Percentiles rank a stretch among this genome's conserved stretches.
Conservation (phyloP, 1,140 invertebrate species). For the Cherax destructor region DNA sequence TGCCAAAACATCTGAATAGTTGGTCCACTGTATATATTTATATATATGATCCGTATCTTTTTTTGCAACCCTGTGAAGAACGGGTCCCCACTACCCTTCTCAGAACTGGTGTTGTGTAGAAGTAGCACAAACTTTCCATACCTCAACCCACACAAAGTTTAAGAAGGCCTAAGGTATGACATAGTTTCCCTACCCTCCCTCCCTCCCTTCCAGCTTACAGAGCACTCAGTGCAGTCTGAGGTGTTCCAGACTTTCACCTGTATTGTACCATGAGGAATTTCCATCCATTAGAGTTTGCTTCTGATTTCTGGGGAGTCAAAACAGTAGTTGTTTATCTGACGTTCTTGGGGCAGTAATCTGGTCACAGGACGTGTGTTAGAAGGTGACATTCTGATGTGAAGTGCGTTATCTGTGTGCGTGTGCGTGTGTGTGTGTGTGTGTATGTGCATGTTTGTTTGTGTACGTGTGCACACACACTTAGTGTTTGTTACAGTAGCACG, state of each 20-base stretch:
- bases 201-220: neutral
- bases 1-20: neutral
- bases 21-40: slow-evolving; percentile 27
- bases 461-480: too few relatives aligned
- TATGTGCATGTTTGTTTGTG: too few relatives aligned
- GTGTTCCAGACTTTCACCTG: neutral
- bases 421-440: too few relatives aligned
- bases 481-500: too few relatives aligned
- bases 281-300: neutral
- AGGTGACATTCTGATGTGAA: too few relatives aligned
- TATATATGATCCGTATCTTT: neutral
- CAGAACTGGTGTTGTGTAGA: neutral
- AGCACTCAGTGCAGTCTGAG: neutral
- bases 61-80: neutral
- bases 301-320: neutral
- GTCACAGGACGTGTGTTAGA: too few relatives aligned
- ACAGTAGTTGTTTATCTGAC: neutral
- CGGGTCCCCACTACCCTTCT: neutral
- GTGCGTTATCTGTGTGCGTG: too few relatives aligned
- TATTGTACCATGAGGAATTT: neutral
- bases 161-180: neutral
- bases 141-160: too few relatives aligned
- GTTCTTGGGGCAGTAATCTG: neutral
- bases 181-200: neutral
- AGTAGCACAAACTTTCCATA: neutral